A percentile compares a stretch with the other conserved stretches of the same genome.
These are phyloP conservation scores for Periparus ater DNA, from an alignment of 2,797 vertebrate genomes.

Conservation along the genomic window DNA sequence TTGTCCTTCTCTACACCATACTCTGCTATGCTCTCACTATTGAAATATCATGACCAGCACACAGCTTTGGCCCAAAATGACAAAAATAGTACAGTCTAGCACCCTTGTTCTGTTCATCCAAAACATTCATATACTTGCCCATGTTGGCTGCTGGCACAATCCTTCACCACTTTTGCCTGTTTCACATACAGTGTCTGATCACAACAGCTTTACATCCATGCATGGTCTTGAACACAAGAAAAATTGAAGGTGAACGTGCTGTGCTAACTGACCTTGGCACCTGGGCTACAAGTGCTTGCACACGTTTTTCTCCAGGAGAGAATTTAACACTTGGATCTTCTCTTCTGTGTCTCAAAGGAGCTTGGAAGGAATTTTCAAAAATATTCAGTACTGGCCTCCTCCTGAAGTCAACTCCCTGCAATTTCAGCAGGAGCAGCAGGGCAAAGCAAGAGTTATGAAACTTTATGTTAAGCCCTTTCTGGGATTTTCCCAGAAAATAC, in stretches of 20 bases:
- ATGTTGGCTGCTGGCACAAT: neutral
- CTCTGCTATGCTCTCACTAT: fast-evolving
- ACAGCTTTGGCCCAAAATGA: neutral
- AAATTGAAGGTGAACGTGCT: neutral
- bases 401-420: neutral
- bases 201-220: neutral
- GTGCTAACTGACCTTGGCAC: neutral
- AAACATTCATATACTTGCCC: neutral
- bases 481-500: constrained; percentile 29
- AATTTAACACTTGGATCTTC: neutral
- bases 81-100: neutral
- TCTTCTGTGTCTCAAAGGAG: neutral
- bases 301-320: neutral
- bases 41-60: neutral
- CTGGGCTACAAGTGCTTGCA: neutral
- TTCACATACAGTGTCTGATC: neutral
- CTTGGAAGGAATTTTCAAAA: neutral
- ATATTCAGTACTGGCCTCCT: neutral
- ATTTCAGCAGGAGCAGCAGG: neutral
- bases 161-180: neutral
- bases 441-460: neutral
- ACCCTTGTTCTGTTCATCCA: neutral
- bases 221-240: neutral
- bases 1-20: neutral
- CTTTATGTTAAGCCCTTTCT: neutral